Percentiles rank a stretch among this genome's conserved stretches.
Evolutionary conservation across 2,888 invertebrate genomes (phyloP).

Genomic region (Plagodis dolabraria): DNA sequence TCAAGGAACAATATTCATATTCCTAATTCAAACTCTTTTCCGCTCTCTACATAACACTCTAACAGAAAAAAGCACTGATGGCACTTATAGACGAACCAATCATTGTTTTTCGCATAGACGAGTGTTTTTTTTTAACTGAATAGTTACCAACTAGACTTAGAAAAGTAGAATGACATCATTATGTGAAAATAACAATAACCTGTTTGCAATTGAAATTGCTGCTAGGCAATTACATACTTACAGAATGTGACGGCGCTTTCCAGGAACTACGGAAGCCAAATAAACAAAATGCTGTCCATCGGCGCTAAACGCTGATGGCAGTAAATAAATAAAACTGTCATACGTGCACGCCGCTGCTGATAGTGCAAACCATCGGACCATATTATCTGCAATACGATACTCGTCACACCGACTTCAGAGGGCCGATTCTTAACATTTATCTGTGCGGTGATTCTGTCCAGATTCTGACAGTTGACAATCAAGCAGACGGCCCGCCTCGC

Average conservation of each 20-base stretch:
- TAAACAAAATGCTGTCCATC: constrained; percentile 49
- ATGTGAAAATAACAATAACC: constrained; percentile 19
- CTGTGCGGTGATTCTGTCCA: not conserved
- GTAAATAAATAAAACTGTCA: constrained; percentile 48
- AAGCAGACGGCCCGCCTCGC: too few relatives aligned
- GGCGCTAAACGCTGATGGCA: constrained; percentile 52
- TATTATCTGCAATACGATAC: constrained; percentile 35
- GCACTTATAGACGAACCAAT: too few relatives aligned
- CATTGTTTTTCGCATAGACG: too few relatives aligned
- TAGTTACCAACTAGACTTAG: not conserved
- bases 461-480: too few relatives aligned
- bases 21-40: too few relatives aligned
- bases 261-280: constrained; percentile 63
- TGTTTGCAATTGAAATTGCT: constrained; percentile 29
- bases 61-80: too few relatives aligned
- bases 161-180: constrained; percentile 16
- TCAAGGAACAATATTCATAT: too few relatives aligned
- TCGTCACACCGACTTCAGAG: constrained; percentile 2
- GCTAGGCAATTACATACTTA: constrained; percentile 34
- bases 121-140: too few relatives aligned
- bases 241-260: constrained; percentile 57
- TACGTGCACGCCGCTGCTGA: constrained; percentile 48
- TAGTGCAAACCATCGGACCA: constrained; percentile 59
- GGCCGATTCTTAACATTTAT: not conserved
- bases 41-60: too few relatives aligned